Base-by-base conservation (phyloP, 2,888 invertebrate genomes). In the Eupithecia exiguata region DNA sequence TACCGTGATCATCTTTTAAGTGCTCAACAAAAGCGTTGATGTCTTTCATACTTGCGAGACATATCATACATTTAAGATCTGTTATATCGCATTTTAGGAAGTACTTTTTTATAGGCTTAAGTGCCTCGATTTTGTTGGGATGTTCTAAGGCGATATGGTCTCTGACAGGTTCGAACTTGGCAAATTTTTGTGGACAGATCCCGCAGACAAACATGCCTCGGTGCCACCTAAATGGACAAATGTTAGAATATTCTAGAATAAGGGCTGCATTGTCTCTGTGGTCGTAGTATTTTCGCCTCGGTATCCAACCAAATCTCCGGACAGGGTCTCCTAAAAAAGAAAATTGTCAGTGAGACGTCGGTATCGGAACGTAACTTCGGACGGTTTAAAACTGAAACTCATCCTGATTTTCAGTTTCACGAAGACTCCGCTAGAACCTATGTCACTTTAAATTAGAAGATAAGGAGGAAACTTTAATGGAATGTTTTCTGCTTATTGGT, bases 191-290 rank as follows among this genome's bases (percentile, higher is more conserved):
- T 0, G 90, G 82, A 75, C 94, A 94, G 79, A 84, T 90, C 1
- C 88, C 91, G 77, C 94, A 94, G 46, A 85, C 84, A 78, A 92
- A 94, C 5, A 86, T 79, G 0, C 93, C 93, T 12, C 91, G 84
- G 58, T 86, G 88, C 92, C 92, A 93, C 76, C 92, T 87, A 82
- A 94, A 94, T 0, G 94, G 94, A 74, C 89, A 89, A 40, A 85
- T 88, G 84, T 92, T 94, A 49, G 93, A 92, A 82, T 84, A 90
- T 82, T 92, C 89, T 74, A 94, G 83, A 72, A 94, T 89, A 73
- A 91, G 84, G 58, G 88, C 89, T 69, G 93, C 93, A 82, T 94
- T 93, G 87, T 90, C 90, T 84, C 93, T 92, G 81, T 89, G 89
- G 87, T 93, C 80, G 68, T 90, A 85, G 87, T 84, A 92, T 88